Percentiles rank a stretch among this genome's conserved stretches.
These are phyloP conservation scores for Pollenia amentaria DNA, from an alignment of 2,888 invertebrate genomes.

Conservation along the genomic window DNA sequence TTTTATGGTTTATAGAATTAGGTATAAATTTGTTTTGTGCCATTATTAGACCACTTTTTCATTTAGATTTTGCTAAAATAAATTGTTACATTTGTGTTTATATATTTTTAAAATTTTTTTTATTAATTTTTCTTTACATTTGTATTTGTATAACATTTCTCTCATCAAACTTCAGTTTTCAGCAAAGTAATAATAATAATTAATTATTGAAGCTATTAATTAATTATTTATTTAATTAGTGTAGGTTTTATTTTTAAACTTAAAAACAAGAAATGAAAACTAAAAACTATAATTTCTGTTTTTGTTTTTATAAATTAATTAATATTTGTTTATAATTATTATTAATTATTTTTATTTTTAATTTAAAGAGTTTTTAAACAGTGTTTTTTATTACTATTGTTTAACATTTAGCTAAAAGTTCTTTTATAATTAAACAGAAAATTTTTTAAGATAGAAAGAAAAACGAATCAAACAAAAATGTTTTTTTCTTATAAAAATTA, in stretches of 20 bases:
- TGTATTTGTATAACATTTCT: constrained; percentile 68
- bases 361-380: constrained; percentile 23
- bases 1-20: neutral
- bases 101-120: constrained; percentile 44
- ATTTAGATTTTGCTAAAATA: neutral
- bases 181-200: constrained; percentile 53
- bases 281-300: constrained; percentile 64
- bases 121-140: constrained; percentile 62
- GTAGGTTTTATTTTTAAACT: constrained; percentile 51
- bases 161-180: constrained; percentile 59
- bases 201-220: constrained; percentile 49
- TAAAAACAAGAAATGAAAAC: constrained; percentile 59
- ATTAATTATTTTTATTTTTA: constrained; percentile 48
- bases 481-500: constrained; percentile 10
- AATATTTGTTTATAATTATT: constrained; percentile 44
- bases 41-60: neutral
- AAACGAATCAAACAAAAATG: constrained; percentile 15
- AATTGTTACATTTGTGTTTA: constrained; percentile 10
- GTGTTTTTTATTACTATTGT: constrained; percentile 18
- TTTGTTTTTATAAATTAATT: constrained; percentile 66
- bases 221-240: constrained; percentile 65
- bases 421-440: constrained; percentile 1
- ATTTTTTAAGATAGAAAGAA: constrained; percentile 26
- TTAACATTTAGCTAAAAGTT: constrained; percentile 68
- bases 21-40: neutral